phyloP scores from a whole-genome alignment of 2,888 invertebrate species.

The Mesorhabditis belari region DNA sequence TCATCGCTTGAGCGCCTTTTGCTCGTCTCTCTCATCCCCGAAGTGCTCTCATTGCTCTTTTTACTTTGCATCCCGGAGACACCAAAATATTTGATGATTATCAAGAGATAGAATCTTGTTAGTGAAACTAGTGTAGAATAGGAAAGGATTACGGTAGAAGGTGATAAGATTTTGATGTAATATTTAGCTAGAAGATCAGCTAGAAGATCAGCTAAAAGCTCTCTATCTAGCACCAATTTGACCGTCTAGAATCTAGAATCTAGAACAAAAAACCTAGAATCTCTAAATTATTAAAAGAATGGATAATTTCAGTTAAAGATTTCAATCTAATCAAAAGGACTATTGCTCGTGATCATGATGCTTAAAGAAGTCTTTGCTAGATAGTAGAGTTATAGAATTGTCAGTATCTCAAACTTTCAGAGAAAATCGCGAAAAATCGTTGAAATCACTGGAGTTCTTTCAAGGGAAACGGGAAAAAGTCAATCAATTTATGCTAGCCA shows the following conservation, averaged over 20 bases:
- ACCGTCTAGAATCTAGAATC: no score
- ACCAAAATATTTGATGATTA: conserved; percentile 42
- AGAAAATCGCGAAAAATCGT: conserved; percentile 25
- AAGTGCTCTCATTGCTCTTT: conserved; percentile 28
- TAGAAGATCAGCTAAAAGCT: conserved; percentile 1
- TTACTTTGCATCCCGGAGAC: conserved; percentile 41
- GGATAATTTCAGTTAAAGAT: no score
- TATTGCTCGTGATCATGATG: no score
- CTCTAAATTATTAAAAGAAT: no score
- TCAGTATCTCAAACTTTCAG: no score
- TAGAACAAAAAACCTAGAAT: no score
- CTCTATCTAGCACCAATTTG: not conserved
- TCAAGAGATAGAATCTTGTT: conserved; percentile 16
- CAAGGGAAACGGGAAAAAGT: conserved; percentile 30
- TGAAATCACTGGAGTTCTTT: conserved; percentile 38
- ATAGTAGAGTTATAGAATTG: no score
- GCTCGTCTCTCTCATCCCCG: conserved; percentile 35
- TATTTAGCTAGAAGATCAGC: conserved; percentile 1
- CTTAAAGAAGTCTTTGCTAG: no score
- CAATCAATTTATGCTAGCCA: conserved; percentile 19
- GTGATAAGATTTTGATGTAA: not conserved
- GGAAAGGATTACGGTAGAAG: not conserved
- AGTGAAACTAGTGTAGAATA: not conserved
- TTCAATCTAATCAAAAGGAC: no score
- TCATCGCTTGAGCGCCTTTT: conserved; percentile 31